These are phyloP conservation scores for Takifugu rubripes DNA, from an alignment of 2,797 vertebrate species.

Conservation along the genomic window DNA sequence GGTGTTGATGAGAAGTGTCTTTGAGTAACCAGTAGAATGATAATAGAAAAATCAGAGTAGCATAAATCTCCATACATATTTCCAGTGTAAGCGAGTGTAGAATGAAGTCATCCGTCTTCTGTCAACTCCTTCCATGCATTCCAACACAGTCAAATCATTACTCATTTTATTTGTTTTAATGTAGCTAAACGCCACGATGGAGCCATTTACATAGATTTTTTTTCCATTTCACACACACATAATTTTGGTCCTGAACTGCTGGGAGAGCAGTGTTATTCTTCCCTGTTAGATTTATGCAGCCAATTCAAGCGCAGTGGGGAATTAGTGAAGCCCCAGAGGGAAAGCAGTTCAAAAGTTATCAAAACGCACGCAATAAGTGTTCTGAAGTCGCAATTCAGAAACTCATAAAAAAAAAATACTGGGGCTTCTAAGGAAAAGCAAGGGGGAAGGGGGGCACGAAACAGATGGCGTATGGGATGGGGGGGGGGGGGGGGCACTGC, in stretches of 20 bases:
- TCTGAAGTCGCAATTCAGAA: constrained; percentile 20
- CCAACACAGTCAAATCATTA: constrained; percentile 41
- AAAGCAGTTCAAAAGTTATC: constrained; percentile 42
- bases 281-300: constrained; percentile 44
- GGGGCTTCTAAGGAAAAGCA: not conserved
- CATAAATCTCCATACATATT: constrained; percentile 63
- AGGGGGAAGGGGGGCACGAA: not conserved
- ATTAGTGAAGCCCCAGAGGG: constrained; percentile 35
- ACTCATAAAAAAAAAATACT: not conserved
- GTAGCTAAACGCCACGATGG: constrained; percentile 17
- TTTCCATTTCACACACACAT: constrained; percentile 11
- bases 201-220: constrained; percentile 20
- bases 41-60: constrained; percentile 24
- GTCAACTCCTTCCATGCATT: constrained; percentile 42
- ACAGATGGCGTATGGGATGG: too few relatives aligned
- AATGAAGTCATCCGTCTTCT: constrained; percentile 55
- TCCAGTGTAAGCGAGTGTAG: constrained; percentile 40
- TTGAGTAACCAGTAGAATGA: constrained; percentile 44
- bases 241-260: constrained; percentile 28
- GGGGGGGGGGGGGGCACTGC: not conserved
- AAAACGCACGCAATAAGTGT: constrained; percentile 32
- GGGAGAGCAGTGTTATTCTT: constrained; percentile 21
- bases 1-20: constrained; percentile 44
- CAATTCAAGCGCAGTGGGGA: constrained; percentile 46
- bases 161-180: constrained; percentile 53